phyloP scores from a whole-genome alignment of 2,888 invertebrate species.

The Antheraea yamamai region DNA sequence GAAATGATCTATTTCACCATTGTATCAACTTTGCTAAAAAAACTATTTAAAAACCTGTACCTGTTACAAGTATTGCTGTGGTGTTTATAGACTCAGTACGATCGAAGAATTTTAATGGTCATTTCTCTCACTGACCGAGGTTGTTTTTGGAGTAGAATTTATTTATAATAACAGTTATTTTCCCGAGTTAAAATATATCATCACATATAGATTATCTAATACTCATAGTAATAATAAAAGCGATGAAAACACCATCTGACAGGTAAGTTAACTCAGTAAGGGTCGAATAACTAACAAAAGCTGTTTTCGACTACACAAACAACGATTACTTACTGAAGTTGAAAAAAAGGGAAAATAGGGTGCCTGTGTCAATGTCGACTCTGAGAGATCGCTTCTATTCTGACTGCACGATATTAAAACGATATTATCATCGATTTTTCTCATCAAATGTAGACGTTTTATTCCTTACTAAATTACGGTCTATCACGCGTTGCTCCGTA shows the following conservation, averaged over 20 bases:
- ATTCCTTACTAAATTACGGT: background rate
- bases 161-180: background rate
- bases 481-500: no score
- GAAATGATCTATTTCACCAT: no score
- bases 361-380: constrained; percentile 42
- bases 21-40: no score
- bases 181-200: background rate
- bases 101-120: background rate
- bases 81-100: no score
- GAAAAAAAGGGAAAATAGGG: constrained; percentile 39
- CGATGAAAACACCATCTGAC: constrained; percentile 38
- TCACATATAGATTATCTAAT: background rate
- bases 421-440: background rate
- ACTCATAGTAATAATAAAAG: background rate
- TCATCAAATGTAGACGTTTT: background rate
- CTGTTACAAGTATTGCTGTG: no score
- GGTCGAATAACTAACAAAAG: constrained; percentile 40
- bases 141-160: no score
- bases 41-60: no score
- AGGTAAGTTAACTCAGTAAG: constrained; percentile 41
- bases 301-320: constrained; percentile 45
- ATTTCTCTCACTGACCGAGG: no score
- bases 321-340: constrained; percentile 50
- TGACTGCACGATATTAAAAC: constrained; percentile 29
- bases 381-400: constrained; percentile 23